Percentiles rank a stretch among this genome's conserved stretches.
phyloP scores from a whole-genome alignment of 2,888 invertebrate genomes.

The Orgyia antiqua region DNA sequence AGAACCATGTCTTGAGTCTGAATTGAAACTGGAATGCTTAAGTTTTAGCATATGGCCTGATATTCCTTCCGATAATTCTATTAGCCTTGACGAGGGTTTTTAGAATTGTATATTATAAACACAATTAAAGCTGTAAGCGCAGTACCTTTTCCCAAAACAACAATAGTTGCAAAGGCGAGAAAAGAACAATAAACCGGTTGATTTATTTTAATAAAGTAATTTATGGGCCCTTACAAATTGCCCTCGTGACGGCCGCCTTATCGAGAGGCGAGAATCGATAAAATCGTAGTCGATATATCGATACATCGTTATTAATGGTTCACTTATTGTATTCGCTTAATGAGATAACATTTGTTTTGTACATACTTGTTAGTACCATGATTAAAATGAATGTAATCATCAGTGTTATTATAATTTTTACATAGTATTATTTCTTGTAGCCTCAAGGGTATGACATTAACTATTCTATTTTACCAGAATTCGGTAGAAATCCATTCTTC shows the following conservation, averaged over 20 bases:
- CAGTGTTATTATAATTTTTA: too few species aligned
- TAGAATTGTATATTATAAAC: too few species aligned
- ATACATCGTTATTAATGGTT: slow-evolving; percentile 61
- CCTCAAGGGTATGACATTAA: too few species aligned
- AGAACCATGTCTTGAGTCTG: too few species aligned
- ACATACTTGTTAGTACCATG: slow-evolving; percentile 12
- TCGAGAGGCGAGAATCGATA: slow-evolving; percentile 61
- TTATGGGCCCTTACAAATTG: slow-evolving; percentile 72
- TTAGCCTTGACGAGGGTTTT: too few species aligned
- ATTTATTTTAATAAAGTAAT: slow-evolving; percentile 76
- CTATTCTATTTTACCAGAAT: too few species aligned
- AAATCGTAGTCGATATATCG: slow-evolving; percentile 59
- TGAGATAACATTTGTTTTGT: slow-evolving; percentile 46
- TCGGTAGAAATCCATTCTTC: too few species aligned
- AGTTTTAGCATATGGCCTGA: too few species aligned
- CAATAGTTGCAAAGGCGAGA: slow-evolving; percentile 62
- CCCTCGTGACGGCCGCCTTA: slow-evolving; percentile 61
- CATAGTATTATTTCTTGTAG: too few species aligned
- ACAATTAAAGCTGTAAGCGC: slow-evolving; percentile 16
- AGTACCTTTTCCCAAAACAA: slow-evolving; percentile 43
- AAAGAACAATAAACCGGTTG: slow-evolving; percentile 71
- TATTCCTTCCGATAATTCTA: too few species aligned
- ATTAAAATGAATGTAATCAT: too few species aligned
- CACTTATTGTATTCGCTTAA: slow-evolving; percentile 55
- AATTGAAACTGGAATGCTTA: too few species aligned